Percentiles rank a stretch among this genome's conserved stretches.
Conservation (phyloP, 2,797 vertebrate species). For the Cyclopterus lumpus region DNA sequence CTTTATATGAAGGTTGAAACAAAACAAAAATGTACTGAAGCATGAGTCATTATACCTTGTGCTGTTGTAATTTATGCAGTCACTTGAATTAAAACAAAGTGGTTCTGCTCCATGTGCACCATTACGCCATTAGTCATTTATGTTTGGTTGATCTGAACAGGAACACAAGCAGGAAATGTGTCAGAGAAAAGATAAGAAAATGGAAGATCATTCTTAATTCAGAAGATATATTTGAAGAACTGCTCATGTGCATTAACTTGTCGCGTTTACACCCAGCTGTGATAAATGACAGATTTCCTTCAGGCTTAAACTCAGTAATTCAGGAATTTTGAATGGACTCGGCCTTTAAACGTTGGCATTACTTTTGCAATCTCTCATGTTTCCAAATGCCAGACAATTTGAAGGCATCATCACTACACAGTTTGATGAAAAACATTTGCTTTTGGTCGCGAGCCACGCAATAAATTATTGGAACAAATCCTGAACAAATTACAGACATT, state of each 20-base stretch:
- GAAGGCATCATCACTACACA: conserved; percentile 40
- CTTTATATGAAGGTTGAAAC: conserved; percentile 25
- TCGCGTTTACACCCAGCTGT: conserved; percentile 34
- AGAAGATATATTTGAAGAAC: conserved; percentile 15
- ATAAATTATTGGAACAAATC: conserved; percentile 63
- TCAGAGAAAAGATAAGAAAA: conserved; percentile 11
- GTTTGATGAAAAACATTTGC: conserved; percentile 41
- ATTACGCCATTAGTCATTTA: conserved; percentile 42
- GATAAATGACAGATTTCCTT: conserved; percentile 46
- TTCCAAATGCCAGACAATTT: conserved; percentile 56
- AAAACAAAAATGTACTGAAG: conserved; percentile 48
- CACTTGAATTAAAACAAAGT: conserved; percentile 54
- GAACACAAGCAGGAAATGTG: conserved; percentile 8
- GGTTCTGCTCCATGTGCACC: conserved; percentile 26
- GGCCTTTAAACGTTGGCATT: conserved; percentile 38
- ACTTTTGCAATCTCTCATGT: conserved; percentile 26
- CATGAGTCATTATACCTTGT: conserved; percentile 35
- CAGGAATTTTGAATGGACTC: conserved; percentile 26
- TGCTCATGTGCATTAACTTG: conserved; percentile 29
- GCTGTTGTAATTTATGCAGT: conserved; percentile 44
- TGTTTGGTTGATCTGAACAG: conserved; percentile 37
- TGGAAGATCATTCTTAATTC: neutral
- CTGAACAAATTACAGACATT: conserved; percentile 48
- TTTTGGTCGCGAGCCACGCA: conserved; percentile 57
- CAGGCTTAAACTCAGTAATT: conserved; percentile 22